Evolutionary conservation across 2,113 vertebrate species (phyloP).

Genomic region (Conger conger): DNA sequence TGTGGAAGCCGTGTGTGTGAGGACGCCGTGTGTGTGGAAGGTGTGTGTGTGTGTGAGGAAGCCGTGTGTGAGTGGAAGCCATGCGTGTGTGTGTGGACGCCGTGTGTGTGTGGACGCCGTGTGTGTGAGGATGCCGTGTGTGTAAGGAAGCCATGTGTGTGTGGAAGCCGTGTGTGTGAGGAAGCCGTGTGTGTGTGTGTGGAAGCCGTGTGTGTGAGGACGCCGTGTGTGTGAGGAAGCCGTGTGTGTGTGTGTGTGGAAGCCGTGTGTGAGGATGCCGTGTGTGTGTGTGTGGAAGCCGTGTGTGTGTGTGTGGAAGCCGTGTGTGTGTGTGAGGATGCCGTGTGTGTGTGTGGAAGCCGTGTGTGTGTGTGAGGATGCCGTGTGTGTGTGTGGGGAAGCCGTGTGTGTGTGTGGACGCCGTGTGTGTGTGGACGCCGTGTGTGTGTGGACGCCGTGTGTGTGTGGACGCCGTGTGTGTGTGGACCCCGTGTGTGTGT

Average conservation of each 20-base stretch:
- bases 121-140: background rate
- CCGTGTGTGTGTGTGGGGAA: no score
- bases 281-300: no score
- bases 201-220: background rate
- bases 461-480: no score
- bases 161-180: background rate
- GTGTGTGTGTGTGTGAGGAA: background rate
- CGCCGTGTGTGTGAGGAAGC: background rate
- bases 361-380: background rate
- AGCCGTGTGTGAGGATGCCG: background rate
- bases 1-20: background rate
- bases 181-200: no score
- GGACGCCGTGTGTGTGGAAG: background rate
- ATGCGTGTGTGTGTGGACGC: background rate
- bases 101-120: slow-evolving; percentile 7
- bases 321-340: no score
- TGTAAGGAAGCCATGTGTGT: no score
- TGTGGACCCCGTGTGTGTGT: background rate
- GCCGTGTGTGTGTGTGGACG: no score
- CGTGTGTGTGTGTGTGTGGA: background rate
- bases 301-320: background rate
- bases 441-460: background rate
- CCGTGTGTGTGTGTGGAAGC: no score
- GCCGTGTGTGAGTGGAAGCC: background rate
- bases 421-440: background rate